Evolutionary conservation across 2,888 invertebrate species (phyloP), one percentile per base, ranked within the genome.

Genomic region (Leptogaster cylindrica): DNA sequence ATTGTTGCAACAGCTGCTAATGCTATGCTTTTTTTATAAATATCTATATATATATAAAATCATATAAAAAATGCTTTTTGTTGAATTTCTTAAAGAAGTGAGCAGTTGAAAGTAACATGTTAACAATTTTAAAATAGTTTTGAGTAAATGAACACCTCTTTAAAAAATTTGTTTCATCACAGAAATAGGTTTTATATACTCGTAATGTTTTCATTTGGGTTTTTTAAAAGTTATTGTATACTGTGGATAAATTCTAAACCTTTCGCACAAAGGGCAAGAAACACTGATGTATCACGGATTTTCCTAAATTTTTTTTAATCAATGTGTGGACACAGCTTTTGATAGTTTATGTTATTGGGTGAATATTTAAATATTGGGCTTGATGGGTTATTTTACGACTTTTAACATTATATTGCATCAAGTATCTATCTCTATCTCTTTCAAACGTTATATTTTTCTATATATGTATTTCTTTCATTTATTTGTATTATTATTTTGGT

Each of bases 261-360:
- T 61, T 44, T 44, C 61, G 61, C 61, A 61, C 61, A 61, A 61
- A 61, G 61, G 44, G 61, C 61, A 61, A 65, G 55, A 61, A n/a
- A 66, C 64, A 69, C 67, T 67, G 64, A 67, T 67, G 66, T 66
- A 55, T 69, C 58, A 66, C 66, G 51, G 65, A n/a, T 65, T 65
- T 65, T 65, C 39, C 63, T 27, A 36, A 28, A 39, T 25, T 20
- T 61, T 23, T 67, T 55, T 39, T 61, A 66, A 44, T 68, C 68
- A 68, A 68, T 68, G 68, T 68, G 68, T 68, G 68, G 51, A 68
- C 68, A 68, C 68, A 46, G 67, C 67, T 67, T 65, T 65, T 50
- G 58, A 65, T 51, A 27, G 31, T 44, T 41, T 44, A 44, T 52
- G 66, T 66, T 66, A 52, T 66, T 66, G 46, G 58, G 48, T 18